Conservation (phyloP, 1,140 invertebrate genomes). For the Drosophila arawakana region DNA sequence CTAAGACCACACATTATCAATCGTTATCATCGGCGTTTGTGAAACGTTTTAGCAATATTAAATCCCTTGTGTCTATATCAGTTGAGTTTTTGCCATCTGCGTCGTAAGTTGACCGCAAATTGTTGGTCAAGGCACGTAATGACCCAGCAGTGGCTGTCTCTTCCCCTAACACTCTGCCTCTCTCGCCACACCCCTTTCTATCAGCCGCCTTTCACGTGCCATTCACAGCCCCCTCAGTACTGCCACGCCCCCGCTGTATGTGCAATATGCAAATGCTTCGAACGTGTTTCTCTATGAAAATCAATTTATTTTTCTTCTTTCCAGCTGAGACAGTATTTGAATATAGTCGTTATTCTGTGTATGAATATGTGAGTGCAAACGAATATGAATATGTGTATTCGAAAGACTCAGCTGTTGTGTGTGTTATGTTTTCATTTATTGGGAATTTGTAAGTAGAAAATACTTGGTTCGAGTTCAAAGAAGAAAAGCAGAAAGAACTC, state of each 20-base stretch:
- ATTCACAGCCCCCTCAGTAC: neutral
- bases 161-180: neutral
- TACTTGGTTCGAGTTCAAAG: no score
- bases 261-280: slow-evolving; percentile 48
- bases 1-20: slow-evolving; percentile 25
- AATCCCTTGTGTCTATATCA: slow-evolving; percentile 34
- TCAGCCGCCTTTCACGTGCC: slow-evolving; percentile 69
- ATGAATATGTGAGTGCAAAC: neutral
- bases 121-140: slow-evolving; percentile 58
- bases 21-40: slow-evolving; percentile 36
- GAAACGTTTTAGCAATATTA: slow-evolving; percentile 59
- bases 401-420: slow-evolving; percentile 2
- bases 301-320: slow-evolving; percentile 39
- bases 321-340: neutral
- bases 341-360: neutral
- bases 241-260: slow-evolving; percentile 43
- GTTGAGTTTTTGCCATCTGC: slow-evolving; percentile 14
- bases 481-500: no score
- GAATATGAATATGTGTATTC: slow-evolving; percentile 11
- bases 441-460: no score
- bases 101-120: slow-evolving; percentile 54
- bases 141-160: slow-evolving; percentile 9
- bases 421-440: neutral
- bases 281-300: slow-evolving; percentile 71
- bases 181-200: slow-evolving; percentile 15